Evolutionary conservation across 2,888 invertebrate genomes (phyloP).

Genomic region (Galerucella pusilla): DNA sequence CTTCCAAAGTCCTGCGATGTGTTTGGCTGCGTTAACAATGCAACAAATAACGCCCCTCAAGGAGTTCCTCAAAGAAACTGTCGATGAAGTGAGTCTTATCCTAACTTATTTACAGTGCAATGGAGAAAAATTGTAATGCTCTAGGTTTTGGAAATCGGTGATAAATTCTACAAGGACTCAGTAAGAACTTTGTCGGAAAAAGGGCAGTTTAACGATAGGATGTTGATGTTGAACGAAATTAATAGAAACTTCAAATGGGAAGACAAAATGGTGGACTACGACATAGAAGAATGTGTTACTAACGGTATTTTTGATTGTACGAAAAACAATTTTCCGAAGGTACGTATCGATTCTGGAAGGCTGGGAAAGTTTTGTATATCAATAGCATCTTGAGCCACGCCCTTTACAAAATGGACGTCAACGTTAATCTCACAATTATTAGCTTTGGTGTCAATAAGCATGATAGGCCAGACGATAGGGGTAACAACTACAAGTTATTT

Average conservation of each 20-base stretch:
- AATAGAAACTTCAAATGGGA: slow-evolving; percentile 60
- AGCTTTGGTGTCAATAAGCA: too few species aligned
- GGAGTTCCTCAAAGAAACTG: slow-evolving; percentile 59
- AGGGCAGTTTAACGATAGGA: slow-evolving; percentile 52
- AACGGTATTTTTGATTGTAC: slow-evolving; percentile 52
- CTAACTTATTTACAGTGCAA: not conserved
- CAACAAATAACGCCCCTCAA: slow-evolving; percentile 56
- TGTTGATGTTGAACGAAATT: slow-evolving; percentile 59
- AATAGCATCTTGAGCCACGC: too few species aligned
- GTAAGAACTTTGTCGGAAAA: slow-evolving; percentile 53
- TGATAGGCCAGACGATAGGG: too few species aligned
- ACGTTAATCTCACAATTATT: too few species aligned
- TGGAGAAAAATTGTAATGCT: slow-evolving; percentile 22
- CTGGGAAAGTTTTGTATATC: too few species aligned
- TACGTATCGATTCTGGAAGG: not conserved
- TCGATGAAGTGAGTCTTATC: slow-evolving; percentile 60
- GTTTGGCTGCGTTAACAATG: slow-evolving; percentile 61
- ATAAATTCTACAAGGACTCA: slow-evolving; percentile 63
- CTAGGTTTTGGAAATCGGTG: slow-evolving; percentile 62
- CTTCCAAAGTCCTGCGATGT: slow-evolving; percentile 64
- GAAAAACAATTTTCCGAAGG: slow-evolving; percentile 11
- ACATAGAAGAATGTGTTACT: slow-evolving; percentile 59
- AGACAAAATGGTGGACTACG: slow-evolving; percentile 55
- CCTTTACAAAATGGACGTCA: too few species aligned
- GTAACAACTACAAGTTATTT: too few species aligned